A percentile compares a stretch with the other conserved stretches of the same genome.
Evolutionary conservation across 2,113 vertebrate species (phyloP).

Genomic region (Bucco capensis): DNA sequence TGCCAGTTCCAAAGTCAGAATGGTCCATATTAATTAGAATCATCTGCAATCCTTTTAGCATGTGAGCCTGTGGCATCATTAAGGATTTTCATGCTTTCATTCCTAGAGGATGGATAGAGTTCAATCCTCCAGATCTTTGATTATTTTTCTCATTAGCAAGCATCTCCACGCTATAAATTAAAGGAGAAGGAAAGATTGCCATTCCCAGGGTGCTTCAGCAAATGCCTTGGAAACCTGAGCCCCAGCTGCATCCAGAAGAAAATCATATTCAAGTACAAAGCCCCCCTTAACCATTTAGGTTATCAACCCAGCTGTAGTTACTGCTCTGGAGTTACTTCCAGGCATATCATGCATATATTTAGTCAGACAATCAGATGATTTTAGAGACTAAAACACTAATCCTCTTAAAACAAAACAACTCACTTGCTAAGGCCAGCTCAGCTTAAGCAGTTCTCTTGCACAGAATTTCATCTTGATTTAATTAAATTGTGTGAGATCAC

Average conservation of each 20-base stretch:
- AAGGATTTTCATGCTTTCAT: constrained; percentile 51
- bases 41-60: constrained; percentile 30
- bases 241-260: constrained; percentile 28
- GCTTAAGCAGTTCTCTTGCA: background rate
- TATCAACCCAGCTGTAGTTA: constrained; percentile 3
- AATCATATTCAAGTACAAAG: constrained; percentile 1
- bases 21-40: constrained; percentile 60
- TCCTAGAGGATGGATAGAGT: constrained; percentile 37
- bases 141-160: constrained; percentile 65
- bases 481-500: constrained; percentile 31
- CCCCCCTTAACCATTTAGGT: constrained; percentile 7
- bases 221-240: constrained; percentile 54
- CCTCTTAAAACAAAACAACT: constrained; percentile 25
- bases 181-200: constrained; percentile 29
- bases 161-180: constrained; percentile 43
- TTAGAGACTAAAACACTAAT: constrained; percentile 21
- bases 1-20: constrained; percentile 42
- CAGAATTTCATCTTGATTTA: constrained; percentile 42
- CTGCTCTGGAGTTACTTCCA: constrained; percentile 1
- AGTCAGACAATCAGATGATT: background rate
- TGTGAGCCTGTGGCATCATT: constrained; percentile 62
- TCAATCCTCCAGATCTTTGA: constrained; percentile 48
- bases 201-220: constrained; percentile 43
- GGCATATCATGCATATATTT: constrained; percentile 20
- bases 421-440: background rate